Evolutionary conservation across 2,888 invertebrate genomes (phyloP).

Genomic region (Lucinisca nassula): DNA sequence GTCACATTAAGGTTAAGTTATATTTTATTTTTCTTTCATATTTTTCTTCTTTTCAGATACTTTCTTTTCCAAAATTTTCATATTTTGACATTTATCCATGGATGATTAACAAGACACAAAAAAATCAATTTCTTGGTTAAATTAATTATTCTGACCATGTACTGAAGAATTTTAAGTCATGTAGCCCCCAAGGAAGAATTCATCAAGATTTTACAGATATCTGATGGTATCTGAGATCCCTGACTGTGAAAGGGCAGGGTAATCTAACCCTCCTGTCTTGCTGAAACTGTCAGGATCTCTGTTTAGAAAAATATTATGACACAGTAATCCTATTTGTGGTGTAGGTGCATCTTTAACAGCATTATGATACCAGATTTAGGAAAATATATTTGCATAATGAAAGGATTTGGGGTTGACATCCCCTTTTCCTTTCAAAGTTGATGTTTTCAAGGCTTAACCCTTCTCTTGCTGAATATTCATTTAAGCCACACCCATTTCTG

Average conservation of each 20-base stretch:
- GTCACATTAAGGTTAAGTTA: neutral
- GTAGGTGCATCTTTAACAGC: neutral
- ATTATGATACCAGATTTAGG: neutral
- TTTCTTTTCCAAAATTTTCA: neutral
- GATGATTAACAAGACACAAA: too few relatives aligned
- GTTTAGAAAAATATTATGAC: neutral
- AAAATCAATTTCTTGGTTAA: too few relatives aligned
- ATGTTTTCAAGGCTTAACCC: neutral
- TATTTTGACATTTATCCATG: neutral
- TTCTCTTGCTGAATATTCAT: too few relatives aligned
- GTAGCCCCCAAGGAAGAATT: neutral
- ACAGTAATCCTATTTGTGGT: neutral
- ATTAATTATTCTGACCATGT: neutral
- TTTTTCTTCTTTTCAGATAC: neutral
- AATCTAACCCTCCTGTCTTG: neutral
- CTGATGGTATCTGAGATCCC: neutral
- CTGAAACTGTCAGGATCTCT: neutral
- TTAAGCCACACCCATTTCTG: too few relatives aligned
- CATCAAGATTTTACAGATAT: neutral
- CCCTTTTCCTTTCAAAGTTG: neutral
- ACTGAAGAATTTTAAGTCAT: neutral
- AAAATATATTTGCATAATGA: neutral
- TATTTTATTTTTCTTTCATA: neutral
- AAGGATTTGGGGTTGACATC: neutral
- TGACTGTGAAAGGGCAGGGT: neutral